These are phyloP conservation scores for Eupeodes luniger DNA, from an alignment of 2,888 invertebrate species.

Conservation along the genomic window DNA sequence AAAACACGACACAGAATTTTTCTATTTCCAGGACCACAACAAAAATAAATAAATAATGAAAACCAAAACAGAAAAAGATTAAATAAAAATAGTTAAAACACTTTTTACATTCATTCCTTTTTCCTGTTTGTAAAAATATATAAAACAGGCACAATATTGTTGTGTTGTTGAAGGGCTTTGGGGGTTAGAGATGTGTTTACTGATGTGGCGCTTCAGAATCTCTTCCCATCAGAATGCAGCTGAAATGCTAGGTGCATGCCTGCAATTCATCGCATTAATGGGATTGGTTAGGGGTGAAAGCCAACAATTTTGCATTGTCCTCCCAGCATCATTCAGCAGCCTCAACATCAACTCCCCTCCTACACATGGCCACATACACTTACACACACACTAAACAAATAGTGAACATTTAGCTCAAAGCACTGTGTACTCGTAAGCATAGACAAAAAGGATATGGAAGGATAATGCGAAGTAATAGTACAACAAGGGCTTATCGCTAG, in stretches of 20 bases:
- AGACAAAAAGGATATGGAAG: slow-evolving; percentile 1
- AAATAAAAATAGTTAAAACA: slow-evolving; percentile 40
- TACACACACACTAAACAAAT: background rate
- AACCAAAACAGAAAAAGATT: background rate
- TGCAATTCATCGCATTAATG: slow-evolving; percentile 72
- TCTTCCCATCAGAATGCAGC: slow-evolving; percentile 46
- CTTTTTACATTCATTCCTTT: slow-evolving; percentile 45
- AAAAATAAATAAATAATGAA: background rate
- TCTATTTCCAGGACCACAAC: background rate
- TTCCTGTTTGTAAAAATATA: background rate
- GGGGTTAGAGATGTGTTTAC: background rate
- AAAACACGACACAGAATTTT: slow-evolving; percentile 52
- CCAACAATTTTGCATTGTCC: slow-evolving; percentile 60
- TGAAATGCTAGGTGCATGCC: slow-evolving; percentile 70
- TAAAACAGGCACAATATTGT: background rate
- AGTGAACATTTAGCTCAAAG: background rate
- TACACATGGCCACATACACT: background rate
- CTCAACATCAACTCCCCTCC: background rate
- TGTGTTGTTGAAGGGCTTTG: background rate
- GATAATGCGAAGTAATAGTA: slow-evolving; percentile 43
- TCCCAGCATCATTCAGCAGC: too few relatives aligned
- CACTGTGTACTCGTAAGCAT: background rate
- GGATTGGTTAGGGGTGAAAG: slow-evolving; percentile 74
- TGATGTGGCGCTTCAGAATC: slow-evolving; percentile 45
- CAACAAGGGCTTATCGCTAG: slow-evolving; percentile 53